phyloP scores from a whole-genome alignment of 2,113 vertebrate genomes.

The Podocnemis expansa region DNA sequence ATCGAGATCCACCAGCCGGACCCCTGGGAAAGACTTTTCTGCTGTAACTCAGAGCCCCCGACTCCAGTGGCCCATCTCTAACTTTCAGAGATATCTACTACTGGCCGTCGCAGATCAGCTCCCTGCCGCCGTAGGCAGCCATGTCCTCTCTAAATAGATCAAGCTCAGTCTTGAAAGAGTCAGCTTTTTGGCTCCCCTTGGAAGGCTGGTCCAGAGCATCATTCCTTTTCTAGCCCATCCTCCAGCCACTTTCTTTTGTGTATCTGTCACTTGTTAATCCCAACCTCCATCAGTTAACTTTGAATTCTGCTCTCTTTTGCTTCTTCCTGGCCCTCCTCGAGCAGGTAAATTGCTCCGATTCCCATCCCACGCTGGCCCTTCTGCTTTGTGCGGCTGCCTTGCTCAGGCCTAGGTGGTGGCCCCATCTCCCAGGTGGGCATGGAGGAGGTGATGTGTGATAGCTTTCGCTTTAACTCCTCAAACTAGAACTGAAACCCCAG shows the following conservation, averaged over 20 bases:
- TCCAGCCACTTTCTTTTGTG: not conserved
- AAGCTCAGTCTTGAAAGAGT: not conserved
- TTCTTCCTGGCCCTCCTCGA: not conserved
- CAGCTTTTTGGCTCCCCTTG: too few species aligned
- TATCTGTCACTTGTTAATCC: too few species aligned
- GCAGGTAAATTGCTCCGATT: not conserved
- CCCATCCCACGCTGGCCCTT: not conserved
- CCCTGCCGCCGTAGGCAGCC: too few species aligned
- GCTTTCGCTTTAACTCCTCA: too few species aligned
- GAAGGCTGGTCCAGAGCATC: too few species aligned
- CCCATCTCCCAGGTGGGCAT: not conserved
- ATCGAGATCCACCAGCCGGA: not conserved
- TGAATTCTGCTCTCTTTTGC: too few species aligned
- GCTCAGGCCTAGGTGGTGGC: accelerated
- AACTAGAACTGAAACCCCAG: not conserved
- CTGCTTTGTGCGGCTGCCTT: not conserved
- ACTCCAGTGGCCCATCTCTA: not conserved
- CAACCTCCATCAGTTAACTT: too few species aligned
- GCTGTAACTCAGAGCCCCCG: not conserved
- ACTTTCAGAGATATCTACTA: too few species aligned
- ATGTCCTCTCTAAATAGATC: not conserved
- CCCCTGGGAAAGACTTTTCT: not conserved
- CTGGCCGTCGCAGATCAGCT: too few species aligned
- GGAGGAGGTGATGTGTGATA: not conserved
- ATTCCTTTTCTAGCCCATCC: not conserved